Evolutionary conservation across 2,888 invertebrate genomes (phyloP), one percentile per base, ranked within the genome.

Genomic region (Alsophila aescularia): DNA sequence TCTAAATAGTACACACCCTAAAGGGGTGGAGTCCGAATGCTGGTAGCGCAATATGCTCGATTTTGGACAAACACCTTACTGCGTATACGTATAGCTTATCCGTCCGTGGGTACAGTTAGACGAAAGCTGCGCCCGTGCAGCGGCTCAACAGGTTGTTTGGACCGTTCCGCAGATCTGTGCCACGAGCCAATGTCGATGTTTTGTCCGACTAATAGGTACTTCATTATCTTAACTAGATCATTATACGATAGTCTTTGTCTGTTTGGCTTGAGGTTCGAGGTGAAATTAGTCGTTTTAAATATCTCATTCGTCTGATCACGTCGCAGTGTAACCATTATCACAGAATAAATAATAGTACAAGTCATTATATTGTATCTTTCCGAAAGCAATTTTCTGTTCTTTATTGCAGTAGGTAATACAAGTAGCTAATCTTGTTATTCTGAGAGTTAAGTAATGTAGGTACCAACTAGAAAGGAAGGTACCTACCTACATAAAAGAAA

Each of bases 51-150:
- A 18, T 4, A 18, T 18, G 18, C 18, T 18, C 2, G 2, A 27
- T 27, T 27, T 9, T 29, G 9, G 4, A 21, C 14, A 40, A 12
- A 7, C 27, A n/a, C 1, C 15, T 35, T 32, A 53, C 53, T 47
- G 47, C 24, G 12, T 52, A 36, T 40, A 16, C 0, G 60, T 34
- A 37, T 18, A 39, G n/a, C 32, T 54, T 15, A 43, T 12, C 35
- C n/a, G 35, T 12, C 27, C 15, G 67, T 67, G 54, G 67, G 61
- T 73, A 79, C 79, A 79, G 79, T 79, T 79, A 79, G 73, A 70
- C 52, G 76, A 79, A 79, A 79, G 79, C 75, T 71, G 64, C 64
- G 65, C 58, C 51, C 41, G 68, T 65, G 69, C 71, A 69, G 71
- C 67, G 52, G 18, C 52, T 50, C 66, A 64, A 67, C 75, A 77